Evolutionary conservation across 2,888 invertebrate genomes (phyloP).

Genomic region (Drosophila kokeensis): DNA sequence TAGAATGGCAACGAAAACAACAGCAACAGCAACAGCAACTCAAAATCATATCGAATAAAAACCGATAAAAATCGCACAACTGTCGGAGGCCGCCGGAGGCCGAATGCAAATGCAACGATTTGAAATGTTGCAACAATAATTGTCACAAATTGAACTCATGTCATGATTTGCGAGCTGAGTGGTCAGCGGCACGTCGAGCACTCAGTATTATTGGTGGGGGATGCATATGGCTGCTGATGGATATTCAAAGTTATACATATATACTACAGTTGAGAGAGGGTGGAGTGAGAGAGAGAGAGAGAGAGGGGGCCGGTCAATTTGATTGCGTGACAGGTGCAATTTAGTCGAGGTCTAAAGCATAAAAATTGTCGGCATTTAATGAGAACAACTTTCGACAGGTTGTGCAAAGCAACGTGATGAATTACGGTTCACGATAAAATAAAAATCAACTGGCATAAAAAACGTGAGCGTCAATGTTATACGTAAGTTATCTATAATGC

Average conservation of each 20-base stretch:
- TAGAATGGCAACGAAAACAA: constrained; percentile 11
- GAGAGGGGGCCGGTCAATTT: constrained; percentile 19
- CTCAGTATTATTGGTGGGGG: constrained; percentile 18
- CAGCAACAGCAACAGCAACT: constrained; percentile 16
- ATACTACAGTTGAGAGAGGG: not conserved
- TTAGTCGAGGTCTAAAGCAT: constrained; percentile 68
- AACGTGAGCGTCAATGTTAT: constrained; percentile 15
- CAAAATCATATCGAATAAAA: constrained; percentile 51
- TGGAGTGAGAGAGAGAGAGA: not conserved
- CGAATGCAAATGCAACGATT: constrained; percentile 55
- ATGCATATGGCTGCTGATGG: constrained; percentile 16
- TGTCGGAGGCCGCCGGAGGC: constrained; percentile 62
- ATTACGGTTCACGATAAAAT: constrained; percentile 30
- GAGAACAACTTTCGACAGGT: constrained; percentile 42
- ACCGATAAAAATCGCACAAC: constrained; percentile 66
- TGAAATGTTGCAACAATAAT: constrained; percentile 83
- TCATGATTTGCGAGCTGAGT: constrained; percentile 77
- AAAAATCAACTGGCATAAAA: not conserved
- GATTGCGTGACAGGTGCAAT: constrained; percentile 77
- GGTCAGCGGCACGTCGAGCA: constrained; percentile 23
- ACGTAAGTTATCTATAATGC: not conserved
- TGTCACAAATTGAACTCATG: constrained; percentile 84
- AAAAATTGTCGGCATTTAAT: constrained; percentile 55
- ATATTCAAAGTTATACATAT: constrained; percentile 3
- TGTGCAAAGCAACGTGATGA: constrained; percentile 39